Base-by-base conservation (phyloP, 2,888 invertebrate species). In the Agrotis exclamationis region DNA sequence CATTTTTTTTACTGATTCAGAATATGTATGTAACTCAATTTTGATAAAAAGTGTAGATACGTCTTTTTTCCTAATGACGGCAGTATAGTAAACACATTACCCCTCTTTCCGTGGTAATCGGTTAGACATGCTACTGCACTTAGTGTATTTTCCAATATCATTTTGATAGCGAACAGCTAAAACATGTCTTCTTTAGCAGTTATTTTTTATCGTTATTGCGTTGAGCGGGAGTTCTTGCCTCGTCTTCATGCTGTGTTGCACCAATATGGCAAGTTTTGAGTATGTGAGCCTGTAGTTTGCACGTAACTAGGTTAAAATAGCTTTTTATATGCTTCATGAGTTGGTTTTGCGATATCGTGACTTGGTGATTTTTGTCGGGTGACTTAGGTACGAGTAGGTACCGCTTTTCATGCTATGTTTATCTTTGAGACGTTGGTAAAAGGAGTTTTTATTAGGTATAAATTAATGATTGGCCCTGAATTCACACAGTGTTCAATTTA, bases 121-220 rank as follows among this genome's bases (percentile, higher is more conserved):
- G 51, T 66, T 59, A 76, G 9, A 56, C 58, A 39, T 63, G 45
- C 28, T 39, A 22, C 22, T 60, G 79, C 73, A 67, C 76, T 63
- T 50, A 50, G 59, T 67, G 33, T 60, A 68, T 68, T 77, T 73
- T 68, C 68, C 74, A 68, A 77, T 79, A 79, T 74, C 54, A 33
- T 74, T 39, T 73, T 73, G 74, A 74, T 68, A 56, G 79, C 24
- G 39, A 48, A 51, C 56, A 62, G 51, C 65, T 78, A 72, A 65
- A 65, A 72, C 72, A 28, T 62, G 57, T 58, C 63, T 65, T 65
- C 74, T 79, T 45, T 0, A 1, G 28, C 24, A 79, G 56, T 77
- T 77, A 79, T 45, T 67, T 79, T 77, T 77, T 77, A 77, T 73
- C 20, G 74, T 79, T 77, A 68, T 68, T n/a, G 24, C 44, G 33